Percentiles rank a stretch among this genome's conserved stretches.
phyloP scores from a whole-genome alignment of 1,140 invertebrate genomes.

The Drosophila suzukii region DNA sequence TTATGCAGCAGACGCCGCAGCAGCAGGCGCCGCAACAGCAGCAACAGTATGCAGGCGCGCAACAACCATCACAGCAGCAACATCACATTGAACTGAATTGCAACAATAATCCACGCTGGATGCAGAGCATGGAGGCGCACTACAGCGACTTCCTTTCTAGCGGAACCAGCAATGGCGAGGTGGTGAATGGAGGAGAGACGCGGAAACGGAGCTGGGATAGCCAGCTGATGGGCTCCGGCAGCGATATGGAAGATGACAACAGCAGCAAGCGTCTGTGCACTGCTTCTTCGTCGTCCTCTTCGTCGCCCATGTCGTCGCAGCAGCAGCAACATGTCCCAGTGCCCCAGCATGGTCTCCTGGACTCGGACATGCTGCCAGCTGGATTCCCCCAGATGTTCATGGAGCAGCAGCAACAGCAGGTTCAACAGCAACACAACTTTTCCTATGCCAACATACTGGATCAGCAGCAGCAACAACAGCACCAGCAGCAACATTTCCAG shows the following conservation, averaged over 20 bases:
- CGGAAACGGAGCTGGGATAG: slow-evolving; percentile 80
- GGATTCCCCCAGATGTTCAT: slow-evolving; percentile 65
- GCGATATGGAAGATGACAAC: slow-evolving; percentile 69
- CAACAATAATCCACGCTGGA: slow-evolving; percentile 79
- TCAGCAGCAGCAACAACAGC: slow-evolving; percentile 57
- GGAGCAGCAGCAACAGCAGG: slow-evolving; percentile 65
- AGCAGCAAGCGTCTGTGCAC: slow-evolving; percentile 75
- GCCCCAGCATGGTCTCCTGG: slow-evolving; percentile 65
- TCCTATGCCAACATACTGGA: slow-evolving; percentile 61
- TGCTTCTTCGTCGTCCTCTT: slow-evolving; percentile 67
- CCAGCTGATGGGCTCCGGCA: slow-evolving; percentile 72
- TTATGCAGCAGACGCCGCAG: slow-evolving; percentile 49
- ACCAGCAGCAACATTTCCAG: slow-evolving; percentile 61
- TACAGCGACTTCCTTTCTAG: slow-evolving; percentile 71
- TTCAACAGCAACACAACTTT: slow-evolving; percentile 70
- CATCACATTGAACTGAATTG: slow-evolving; percentile 79
- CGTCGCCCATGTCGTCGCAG: slow-evolving; percentile 67
- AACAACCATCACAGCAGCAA: slow-evolving; percentile 55
- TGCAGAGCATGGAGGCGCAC: slow-evolving; percentile 81
- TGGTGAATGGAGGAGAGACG: slow-evolving; percentile 58
- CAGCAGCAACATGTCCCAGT: slow-evolving; percentile 55
- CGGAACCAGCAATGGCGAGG: slow-evolving; percentile 44
- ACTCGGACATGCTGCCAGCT: slow-evolving; percentile 66
- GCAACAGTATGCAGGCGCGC: slow-evolving; percentile 30
- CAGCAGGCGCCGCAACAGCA: slow-evolving; percentile 43